Conservation (phyloP, 2,888 invertebrate species). For the Acanthosepion pharaonis region DNA sequence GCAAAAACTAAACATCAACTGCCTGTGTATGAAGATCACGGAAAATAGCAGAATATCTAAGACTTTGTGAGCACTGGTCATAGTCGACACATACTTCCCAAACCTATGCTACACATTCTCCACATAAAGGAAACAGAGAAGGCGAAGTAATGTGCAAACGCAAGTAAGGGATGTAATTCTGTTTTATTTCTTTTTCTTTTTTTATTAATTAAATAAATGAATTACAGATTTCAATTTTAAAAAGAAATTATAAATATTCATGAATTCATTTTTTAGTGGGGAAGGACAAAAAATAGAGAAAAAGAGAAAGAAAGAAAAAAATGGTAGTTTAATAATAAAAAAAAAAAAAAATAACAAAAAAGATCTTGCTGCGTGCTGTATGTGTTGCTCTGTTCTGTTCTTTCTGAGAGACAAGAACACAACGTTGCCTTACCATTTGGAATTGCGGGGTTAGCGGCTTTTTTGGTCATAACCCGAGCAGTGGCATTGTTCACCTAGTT, state of each 20-base stretch:
- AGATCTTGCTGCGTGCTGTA: constrained; percentile 45
- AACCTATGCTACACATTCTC: not conserved
- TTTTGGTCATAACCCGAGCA: constrained; percentile 99
- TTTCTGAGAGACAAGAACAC: constrained; percentile 37
- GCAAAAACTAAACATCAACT: not conserved
- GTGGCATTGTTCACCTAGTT: constrained; percentile 98
- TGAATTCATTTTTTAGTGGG: not conserved
- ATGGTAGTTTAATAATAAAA: not conserved
- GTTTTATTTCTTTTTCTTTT: not conserved
- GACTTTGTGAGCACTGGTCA: not conserved
- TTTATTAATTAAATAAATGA: not conserved
- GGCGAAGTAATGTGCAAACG: not conserved
- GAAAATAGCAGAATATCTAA: not conserved
- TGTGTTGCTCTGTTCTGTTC: constrained; percentile 43
- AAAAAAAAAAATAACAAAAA: constrained; percentile 10
- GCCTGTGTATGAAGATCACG: not conserved
- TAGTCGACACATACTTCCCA: not conserved
- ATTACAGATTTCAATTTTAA: not conserved
- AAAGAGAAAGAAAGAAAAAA: not conserved
- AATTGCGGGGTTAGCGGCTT: constrained; percentile 76
- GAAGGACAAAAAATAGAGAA: not conserved
- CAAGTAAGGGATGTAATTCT: not conserved
- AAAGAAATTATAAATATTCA: not conserved
- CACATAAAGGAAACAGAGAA: not conserved
- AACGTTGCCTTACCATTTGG: constrained; percentile 69